Evolutionary conservation across 2,888 invertebrate species (phyloP).

Genomic region (Raillietiella orientalis): DNA sequence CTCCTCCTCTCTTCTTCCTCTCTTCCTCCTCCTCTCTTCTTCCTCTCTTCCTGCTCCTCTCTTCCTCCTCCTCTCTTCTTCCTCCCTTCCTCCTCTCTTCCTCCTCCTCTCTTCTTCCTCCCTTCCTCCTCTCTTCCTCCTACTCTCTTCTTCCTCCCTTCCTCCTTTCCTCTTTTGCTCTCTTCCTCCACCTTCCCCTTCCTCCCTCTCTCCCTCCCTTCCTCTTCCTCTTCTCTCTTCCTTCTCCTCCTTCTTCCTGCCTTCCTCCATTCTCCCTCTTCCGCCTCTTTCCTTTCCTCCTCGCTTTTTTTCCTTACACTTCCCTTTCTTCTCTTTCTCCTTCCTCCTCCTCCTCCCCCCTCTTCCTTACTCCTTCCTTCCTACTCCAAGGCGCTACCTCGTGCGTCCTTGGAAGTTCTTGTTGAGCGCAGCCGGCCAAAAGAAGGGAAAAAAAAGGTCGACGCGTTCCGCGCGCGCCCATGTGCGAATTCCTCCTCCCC

Average conservation of each 20-base stretch:
- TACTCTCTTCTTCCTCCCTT: background rate
- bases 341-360: constrained; percentile 5
- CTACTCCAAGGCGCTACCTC: no score
- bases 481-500: no score
- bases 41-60: background rate
- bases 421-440: no score
- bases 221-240: constrained; percentile 4
- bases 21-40: background rate
- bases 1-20: background rate
- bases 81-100: background rate
- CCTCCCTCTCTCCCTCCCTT: constrained; percentile 1
- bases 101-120: constrained; percentile 1
- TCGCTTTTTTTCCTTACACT: constrained; percentile 7
- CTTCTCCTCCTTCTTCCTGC: background rate
- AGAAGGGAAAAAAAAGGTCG: no score
- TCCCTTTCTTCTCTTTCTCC: constrained; percentile 7
- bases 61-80: background rate
- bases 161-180: constrained; percentile 3
- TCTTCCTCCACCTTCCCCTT: constrained; percentile 1
- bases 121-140: constrained; percentile 6
- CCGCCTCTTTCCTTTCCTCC: background rate
- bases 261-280: background rate
- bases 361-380: constrained; percentile 4
- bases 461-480: no score
- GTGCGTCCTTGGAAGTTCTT: no score